Evolutionary conservation across 1,140 invertebrate genomes (phyloP).

Genomic region (Wasmannia auropunctata): DNA sequence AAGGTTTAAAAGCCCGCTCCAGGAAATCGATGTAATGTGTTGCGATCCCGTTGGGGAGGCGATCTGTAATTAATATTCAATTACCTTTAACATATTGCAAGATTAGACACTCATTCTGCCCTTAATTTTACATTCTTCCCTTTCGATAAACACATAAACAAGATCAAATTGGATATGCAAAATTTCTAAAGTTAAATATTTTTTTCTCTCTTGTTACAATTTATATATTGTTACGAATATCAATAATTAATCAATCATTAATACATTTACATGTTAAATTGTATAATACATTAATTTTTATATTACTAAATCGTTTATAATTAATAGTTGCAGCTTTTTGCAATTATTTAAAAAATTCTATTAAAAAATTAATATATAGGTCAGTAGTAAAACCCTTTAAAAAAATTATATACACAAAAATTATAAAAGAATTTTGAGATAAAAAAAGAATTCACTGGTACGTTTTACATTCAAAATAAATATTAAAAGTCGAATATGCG

Average conservation of each 20-base stretch:
- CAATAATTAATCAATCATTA: neutral
- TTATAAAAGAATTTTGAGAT: neutral
- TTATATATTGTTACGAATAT: neutral
- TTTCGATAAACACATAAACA: neutral
- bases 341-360: neutral
- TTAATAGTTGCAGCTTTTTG: neutral
- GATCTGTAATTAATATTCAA: constrained; percentile 49
- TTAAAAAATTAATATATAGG: neutral
- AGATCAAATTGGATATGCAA: neutral
- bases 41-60: constrained; percentile 24
- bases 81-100: constrained; percentile 52
- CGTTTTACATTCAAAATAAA: constrained; percentile 16
- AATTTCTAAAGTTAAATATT: neutral
- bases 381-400: neutral
- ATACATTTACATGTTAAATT: neutral
- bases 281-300: neutral
- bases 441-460: neutral
- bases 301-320: neutral
- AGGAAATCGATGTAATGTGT: constrained; percentile 52
- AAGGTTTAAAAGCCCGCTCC: constrained; percentile 59
- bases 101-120: constrained; percentile 11
- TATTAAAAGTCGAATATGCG: constrained; percentile 6
- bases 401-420: neutral
- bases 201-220: neutral
- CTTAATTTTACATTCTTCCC: neutral